Conservation (phyloP, 2,888 invertebrate species). For the Seira sanloemensis region DNA sequence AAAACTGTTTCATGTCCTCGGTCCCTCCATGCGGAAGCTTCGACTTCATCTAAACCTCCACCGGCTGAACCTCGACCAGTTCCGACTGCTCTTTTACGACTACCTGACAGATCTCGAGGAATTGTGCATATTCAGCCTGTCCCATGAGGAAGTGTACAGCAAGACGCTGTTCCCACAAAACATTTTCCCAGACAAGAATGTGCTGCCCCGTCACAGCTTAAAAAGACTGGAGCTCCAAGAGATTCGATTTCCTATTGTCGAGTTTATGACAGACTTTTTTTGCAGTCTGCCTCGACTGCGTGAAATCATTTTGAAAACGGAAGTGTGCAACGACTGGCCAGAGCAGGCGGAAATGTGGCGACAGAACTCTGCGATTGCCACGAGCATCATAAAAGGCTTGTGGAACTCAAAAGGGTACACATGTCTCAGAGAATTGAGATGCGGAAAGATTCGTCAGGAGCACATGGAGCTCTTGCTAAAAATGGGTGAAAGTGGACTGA, state of each 20-base stretch:
- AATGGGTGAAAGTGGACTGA: constrained; percentile 29
- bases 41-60: constrained; percentile 24
- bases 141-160: constrained; percentile 27
- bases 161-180: constrained; percentile 22
- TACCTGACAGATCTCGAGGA: constrained; percentile 28
- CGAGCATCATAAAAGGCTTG: constrained; percentile 13
- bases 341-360: constrained; percentile 34
- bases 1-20: constrained; percentile 16
- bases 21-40: constrained; percentile 15
- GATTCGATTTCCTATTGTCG: constrained; percentile 15
- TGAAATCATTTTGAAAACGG: constrained; percentile 30
- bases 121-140: constrained; percentile 32
- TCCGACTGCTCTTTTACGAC: constrained; percentile 32
- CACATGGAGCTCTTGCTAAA: constrained; percentile 3
- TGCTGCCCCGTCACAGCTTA: neutral
- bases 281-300: neutral
- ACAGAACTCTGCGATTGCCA: constrained; percentile 34
- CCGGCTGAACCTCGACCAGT: constrained; percentile 34
- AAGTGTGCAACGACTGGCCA: constrained; percentile 42
- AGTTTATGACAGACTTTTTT: constrained; percentile 38
- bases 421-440: constrained; percentile 14
- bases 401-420: constrained; percentile 3
- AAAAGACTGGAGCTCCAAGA: constrained; percentile 38
- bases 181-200: neutral
- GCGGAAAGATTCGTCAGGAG: constrained; percentile 5